A percentile compares a stretch with the other conserved stretches of the same genome.
Conservation (phyloP, 2,888 invertebrate genomes). For the Cetonia aurata region DNA sequence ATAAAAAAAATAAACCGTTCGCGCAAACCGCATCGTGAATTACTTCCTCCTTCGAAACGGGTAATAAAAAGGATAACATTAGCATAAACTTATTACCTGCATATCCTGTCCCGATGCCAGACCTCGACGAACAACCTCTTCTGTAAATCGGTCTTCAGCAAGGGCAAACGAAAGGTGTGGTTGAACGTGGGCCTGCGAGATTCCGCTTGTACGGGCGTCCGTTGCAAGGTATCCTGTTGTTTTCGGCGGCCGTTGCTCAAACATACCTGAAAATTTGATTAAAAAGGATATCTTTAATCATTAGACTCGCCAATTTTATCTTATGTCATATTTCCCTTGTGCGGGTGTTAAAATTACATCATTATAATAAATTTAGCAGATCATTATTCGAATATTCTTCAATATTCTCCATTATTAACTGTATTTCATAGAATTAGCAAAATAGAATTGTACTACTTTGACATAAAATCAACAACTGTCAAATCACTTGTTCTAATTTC, state of each 20-base stretch:
- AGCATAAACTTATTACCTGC: constrained; percentile 71
- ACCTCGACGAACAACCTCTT: constrained; percentile 78
- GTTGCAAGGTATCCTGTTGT: constrained; percentile 74
- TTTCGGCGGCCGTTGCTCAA: constrained; percentile 64
- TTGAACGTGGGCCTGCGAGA: constrained; percentile 84
- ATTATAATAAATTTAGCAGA: too few species aligned
- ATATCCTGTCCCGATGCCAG: constrained; percentile 87
- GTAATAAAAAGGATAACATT: constrained; percentile 14
- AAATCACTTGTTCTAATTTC: too few species aligned
- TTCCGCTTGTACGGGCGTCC: constrained; percentile 85
- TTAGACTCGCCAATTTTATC: too few species aligned
- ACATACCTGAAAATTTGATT: constrained; percentile 68
- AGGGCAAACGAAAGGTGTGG: constrained; percentile 77
- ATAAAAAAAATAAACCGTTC: too few species aligned
- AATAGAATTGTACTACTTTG: too few species aligned
- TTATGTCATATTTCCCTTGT: too few species aligned
- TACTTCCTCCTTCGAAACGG: not conserved
- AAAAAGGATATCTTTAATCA: constrained; percentile 10
- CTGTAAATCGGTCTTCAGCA: constrained; percentile 71
- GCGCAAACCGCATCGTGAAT: not conserved
- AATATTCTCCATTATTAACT: too few species aligned
- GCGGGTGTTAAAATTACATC: too few species aligned
- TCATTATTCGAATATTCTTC: too few species aligned
- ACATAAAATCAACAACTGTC: too few species aligned
- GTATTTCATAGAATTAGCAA: too few species aligned